Evolutionary conservation across 2,113 vertebrate genomes (phyloP).

Genomic region (Ahaetulla prasina): DNA sequence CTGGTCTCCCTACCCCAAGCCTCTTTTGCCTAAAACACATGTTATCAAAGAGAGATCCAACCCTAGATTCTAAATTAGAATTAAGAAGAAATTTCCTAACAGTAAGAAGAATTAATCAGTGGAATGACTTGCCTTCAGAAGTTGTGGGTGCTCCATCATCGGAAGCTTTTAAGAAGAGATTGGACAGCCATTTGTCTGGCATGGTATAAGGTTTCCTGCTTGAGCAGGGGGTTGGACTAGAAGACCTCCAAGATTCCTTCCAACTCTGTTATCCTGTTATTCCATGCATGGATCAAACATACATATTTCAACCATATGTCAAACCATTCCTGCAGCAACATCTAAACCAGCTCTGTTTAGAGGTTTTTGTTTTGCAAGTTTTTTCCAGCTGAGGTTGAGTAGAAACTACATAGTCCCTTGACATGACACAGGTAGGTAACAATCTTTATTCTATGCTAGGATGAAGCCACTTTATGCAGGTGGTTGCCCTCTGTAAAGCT

Average conservation of each 20-base stretch:
- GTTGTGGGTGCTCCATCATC: background rate
- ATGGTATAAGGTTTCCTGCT: too few species aligned
- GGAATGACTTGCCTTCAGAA: background rate
- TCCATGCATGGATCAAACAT: background rate
- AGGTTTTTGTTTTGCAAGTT: background rate
- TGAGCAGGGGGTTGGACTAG: background rate
- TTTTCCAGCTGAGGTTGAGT: background rate
- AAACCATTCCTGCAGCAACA: background rate
- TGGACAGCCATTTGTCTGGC: background rate
- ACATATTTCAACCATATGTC: background rate
- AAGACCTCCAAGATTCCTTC: background rate
- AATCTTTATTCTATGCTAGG: background rate
- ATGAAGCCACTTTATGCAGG: background rate
- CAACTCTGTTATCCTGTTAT: background rate
- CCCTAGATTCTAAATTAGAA: too few species aligned
- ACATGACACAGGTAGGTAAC: background rate
- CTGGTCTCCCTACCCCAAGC: background rate
- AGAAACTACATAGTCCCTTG: background rate
- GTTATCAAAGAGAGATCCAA: background rate
- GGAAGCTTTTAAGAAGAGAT: background rate
- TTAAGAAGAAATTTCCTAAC: background rate
- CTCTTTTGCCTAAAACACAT: background rate
- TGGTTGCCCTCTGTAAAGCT: background rate
- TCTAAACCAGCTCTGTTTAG: background rate
- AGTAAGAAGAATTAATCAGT: background rate